phyloP scores from a whole-genome alignment of 2,797 vertebrate genomes.

The Cetoscarus ocellatus region DNA sequence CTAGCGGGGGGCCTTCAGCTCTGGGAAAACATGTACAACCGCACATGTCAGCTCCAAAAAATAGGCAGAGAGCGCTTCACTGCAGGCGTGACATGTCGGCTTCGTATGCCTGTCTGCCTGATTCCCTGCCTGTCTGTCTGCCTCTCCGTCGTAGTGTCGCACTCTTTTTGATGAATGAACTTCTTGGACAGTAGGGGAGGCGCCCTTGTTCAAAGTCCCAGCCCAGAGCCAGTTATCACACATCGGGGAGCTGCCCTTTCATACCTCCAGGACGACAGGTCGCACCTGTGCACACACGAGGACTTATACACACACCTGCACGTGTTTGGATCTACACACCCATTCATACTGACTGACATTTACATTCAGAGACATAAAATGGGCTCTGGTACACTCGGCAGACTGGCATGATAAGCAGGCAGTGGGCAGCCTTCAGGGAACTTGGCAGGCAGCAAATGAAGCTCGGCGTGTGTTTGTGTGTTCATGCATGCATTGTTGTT shows the following conservation, averaged over 20 bases:
- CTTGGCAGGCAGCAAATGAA: constrained; percentile 29
- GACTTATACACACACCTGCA: not conserved
- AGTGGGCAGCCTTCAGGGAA: constrained; percentile 24
- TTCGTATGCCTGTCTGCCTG: constrained; percentile 16
- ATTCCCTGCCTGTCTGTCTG: not conserved
- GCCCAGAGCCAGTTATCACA: constrained; percentile 56
- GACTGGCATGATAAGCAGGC: constrained; percentile 28
- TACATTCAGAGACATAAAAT: constrained; percentile 12
- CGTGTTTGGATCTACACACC: constrained; percentile 1
- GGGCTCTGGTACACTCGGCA: constrained; percentile 19
- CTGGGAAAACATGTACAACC: constrained; percentile 67
- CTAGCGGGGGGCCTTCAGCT: constrained; percentile 45
- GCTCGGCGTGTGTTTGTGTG: not conserved
- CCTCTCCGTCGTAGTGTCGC: constrained; percentile 13
- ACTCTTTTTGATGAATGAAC: constrained; percentile 50
- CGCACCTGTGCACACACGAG: constrained; percentile 36
- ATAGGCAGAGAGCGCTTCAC: constrained; percentile 55
- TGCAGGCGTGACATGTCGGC: constrained; percentile 39
- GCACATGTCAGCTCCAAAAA: constrained; percentile 63
- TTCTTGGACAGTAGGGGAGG: constrained; percentile 33
- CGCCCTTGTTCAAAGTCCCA: constrained; percentile 63
- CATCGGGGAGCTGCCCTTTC: constrained; percentile 49
- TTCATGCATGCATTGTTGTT: not conserved
- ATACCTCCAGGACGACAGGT: constrained; percentile 31
- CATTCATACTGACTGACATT: constrained; percentile 4